These are phyloP conservation scores for Thera obeliscata DNA, from an alignment of 2,888 invertebrate genomes.

Conservation along the genomic window DNA sequence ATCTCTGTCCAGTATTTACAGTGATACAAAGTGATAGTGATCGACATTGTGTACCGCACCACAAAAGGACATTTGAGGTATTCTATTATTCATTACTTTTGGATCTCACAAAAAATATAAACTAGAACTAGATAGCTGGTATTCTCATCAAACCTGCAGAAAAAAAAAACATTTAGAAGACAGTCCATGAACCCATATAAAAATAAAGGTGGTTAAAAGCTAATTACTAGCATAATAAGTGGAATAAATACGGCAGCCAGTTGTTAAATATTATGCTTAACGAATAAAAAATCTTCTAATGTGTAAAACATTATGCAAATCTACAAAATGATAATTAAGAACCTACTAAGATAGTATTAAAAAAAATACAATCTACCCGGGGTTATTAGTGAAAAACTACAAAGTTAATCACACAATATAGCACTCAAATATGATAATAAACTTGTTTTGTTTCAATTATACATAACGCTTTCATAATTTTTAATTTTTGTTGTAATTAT, in stretches of 20 bases:
- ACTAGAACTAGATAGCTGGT: neutral
- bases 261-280: neutral
- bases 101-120: neutral
- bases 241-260: neutral
- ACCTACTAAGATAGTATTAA: neutral
- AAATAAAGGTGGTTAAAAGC: too few species aligned
- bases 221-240: too few species aligned
- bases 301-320: neutral
- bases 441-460: neutral
- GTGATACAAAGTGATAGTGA: slow-evolving; percentile 82
- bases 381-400: slow-evolving; percentile 10
- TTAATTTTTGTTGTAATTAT: neutral
- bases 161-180: too few species aligned
- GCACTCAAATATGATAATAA: slow-evolving; percentile 11
- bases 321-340: neutral
- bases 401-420: slow-evolving; percentile 10
- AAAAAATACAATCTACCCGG: neutral
- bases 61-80: slow-evolving; percentile 77
- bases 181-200: too few species aligned
- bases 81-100: slow-evolving; percentile 38
- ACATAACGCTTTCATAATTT: slow-evolving; percentile 8
- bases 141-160: neutral
- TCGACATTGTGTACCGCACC: slow-evolving; percentile 73
- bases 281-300: neutral
- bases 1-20: slow-evolving; percentile 69